A percentile compares a stretch with the other conserved stretches of the same genome.
Evolutionary conservation across 2,888 invertebrate species (phyloP).

Genomic region (Stenurella melanura): DNA sequence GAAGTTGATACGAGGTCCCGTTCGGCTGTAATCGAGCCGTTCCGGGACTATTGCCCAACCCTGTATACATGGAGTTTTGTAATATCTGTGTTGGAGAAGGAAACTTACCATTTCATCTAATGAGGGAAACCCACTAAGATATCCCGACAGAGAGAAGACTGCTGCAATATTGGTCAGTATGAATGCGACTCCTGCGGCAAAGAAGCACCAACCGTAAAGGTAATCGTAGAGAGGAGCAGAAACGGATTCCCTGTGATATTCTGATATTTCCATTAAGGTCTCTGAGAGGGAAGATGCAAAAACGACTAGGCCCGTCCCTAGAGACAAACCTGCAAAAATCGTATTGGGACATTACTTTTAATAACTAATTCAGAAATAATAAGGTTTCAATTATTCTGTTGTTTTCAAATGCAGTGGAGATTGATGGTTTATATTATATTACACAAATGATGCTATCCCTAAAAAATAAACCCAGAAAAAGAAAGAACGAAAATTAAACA

Average conservation of each 20-base stretch:
- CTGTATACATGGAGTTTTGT: too few species aligned
- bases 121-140: constrained; percentile 77
- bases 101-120: constrained; percentile 78
- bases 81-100: not conserved
- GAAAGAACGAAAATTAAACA: too few species aligned
- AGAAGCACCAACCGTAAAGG: constrained; percentile 80
- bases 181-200: constrained; percentile 77
- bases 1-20: too few species aligned
- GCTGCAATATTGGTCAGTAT: constrained; percentile 78
- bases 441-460: too few species aligned
- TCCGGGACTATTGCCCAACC: too few species aligned
- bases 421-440: too few species aligned
- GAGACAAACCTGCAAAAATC: constrained; percentile 76
- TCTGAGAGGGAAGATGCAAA: constrained; percentile 79
- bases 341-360: not conserved
- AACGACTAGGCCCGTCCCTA: constrained; percentile 78
- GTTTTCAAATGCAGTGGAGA: too few species aligned
- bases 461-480: too few species aligned
- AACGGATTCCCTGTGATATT: constrained; percentile 71
- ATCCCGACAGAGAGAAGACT: constrained; percentile 77
- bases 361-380: too few species aligned
- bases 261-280: constrained; percentile 75
- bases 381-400: too few species aligned
- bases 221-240: constrained; percentile 72
- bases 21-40: too few species aligned